Base-by-base conservation (phyloP, 2,113 vertebrate genomes). In the Lontra canadensis region DNA sequence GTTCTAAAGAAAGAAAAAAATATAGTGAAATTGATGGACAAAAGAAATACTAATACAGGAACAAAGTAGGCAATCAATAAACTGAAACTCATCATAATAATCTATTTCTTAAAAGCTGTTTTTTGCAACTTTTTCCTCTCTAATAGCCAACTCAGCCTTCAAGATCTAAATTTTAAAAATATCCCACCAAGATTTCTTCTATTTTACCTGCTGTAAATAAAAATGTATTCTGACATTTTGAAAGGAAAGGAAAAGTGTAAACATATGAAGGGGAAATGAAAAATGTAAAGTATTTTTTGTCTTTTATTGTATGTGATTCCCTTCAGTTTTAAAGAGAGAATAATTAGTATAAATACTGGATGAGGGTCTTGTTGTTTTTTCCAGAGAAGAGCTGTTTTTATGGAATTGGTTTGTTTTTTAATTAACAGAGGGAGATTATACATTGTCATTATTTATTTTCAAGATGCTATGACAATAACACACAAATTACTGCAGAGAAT, bases 401-500 rank as follows among this genome's bases (percentile, higher is more conserved):
- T 61, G 61, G 69, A 85, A 93, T 42, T 44, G 12, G 18, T 52
- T 92, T 94, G 10, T 55, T 52, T 95, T 95, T 95, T 87, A 98
- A 97, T 93, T 80, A 95, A 93, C 89, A 88, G n/a, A 88, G 8
- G 23, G 49, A 49, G 12, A 65, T 88, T 73, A 71, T 81, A 39
- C n/a, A 90, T 84, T 93, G 73, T 57, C 80, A 88, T 39, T 6
- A 95, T 88, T 97, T 85, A 85, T 91, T 97, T 96, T 88, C 4
- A 85, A 71, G 44, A 73, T 74, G 14, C 65, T 85, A 52, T 61
- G 80, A 81, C 3, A 86, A 71, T 15, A 74, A 81, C 61, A 83
- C 15, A 92, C 10, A 82, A 81, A 92, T 87, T 81, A 11, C 34
- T 57, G 26, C 44, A 86, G 44, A 79, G 1, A 91, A n/a, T 57